Evolutionary conservation across 2,888 invertebrate genomes (phyloP).

Genomic region (Conistra vaccinii): DNA sequence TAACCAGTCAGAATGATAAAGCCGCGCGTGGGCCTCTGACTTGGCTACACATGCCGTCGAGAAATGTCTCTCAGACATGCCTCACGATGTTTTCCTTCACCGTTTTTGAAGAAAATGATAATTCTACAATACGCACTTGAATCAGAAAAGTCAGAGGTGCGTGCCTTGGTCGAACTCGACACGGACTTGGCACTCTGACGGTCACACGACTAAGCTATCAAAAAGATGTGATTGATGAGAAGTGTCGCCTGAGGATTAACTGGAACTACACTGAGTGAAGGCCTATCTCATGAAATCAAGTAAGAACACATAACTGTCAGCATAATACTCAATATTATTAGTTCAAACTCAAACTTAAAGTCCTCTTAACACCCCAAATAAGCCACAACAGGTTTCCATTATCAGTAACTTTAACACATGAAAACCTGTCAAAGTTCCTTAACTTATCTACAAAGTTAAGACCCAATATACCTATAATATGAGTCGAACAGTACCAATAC

Average conservation of each 20-base stretch:
- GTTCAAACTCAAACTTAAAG: slow-evolving; percentile 18
- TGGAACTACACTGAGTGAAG: not conserved
- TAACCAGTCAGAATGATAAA: no score
- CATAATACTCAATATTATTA: slow-evolving; percentile 17
- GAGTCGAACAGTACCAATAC: not conserved
- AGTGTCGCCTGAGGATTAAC: not conserved
- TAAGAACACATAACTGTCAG: not conserved
- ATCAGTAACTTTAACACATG: slow-evolving; percentile 22
- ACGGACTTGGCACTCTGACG: no score
- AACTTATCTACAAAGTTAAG: slow-evolving; percentile 13
- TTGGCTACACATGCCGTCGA: no score
- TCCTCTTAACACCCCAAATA: not conserved
- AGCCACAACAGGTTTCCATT: slow-evolving; percentile 8
- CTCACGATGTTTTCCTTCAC: no score
- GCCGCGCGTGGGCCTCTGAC: no score
- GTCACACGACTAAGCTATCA: not conserved
- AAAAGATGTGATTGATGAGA: not conserved
- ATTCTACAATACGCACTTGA: no score
- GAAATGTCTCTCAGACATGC: no score
- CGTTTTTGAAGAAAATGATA: no score
- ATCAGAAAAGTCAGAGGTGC: no score
- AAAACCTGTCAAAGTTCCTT: slow-evolving; percentile 22
- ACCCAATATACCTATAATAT: not conserved
- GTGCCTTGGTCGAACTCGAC: no score
- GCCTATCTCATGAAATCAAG: not conserved